Evolutionary conservation across 2,797 vertebrate species (phyloP), one percentile per base, ranked within the genome.

Genomic region (Notamacropus eugenii): DNA sequence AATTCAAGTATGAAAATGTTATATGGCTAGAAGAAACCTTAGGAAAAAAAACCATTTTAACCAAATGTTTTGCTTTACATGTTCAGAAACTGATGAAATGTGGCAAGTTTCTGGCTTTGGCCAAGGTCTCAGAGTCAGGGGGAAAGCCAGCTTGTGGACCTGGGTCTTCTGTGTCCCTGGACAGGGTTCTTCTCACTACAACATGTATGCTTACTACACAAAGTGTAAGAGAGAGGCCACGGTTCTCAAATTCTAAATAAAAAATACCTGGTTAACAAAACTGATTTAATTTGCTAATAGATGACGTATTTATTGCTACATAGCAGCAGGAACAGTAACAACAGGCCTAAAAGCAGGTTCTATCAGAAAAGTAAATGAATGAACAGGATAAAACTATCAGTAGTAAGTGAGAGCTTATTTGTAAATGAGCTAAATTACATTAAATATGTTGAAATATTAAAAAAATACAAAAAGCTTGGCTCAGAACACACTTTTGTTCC

Each of bases 401-500:
- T 56, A 94, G 19, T 54, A 95, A 95, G 97, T 14, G 93, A 96
- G 87, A 94, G 95, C 87, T 87, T 92, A 93, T 92, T 54, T 95
- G 87, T 57, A 96, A 97, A 50, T 50, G 3, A 82, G 10, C 27
- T 27, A 46, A 46, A 97, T 94, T 94, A 14, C 54, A 96, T 52
- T 92, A 95, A 93, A 92, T 91, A 95, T 94, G 94, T n/a, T 52
- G 56, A 40, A 59, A 94, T 55, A 92, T 54, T 95, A 57, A 90
- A 95, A 96, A 87, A 95, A 95, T 54, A 93, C 82, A 96, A 96
- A 95, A 96, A 58, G 92, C 28, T 96, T 92, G 82, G 55, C 91
- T 94, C 31, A 96, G 56, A 95, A 94, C 93, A 93, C 9, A 94
- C 50, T 96, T 96, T 96, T 90, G 96, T 96, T 97, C 92, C 93